These are phyloP conservation scores for Andrena camellia DNA, from an alignment of 2,888 invertebrate genomes.

Conservation along the genomic window DNA sequence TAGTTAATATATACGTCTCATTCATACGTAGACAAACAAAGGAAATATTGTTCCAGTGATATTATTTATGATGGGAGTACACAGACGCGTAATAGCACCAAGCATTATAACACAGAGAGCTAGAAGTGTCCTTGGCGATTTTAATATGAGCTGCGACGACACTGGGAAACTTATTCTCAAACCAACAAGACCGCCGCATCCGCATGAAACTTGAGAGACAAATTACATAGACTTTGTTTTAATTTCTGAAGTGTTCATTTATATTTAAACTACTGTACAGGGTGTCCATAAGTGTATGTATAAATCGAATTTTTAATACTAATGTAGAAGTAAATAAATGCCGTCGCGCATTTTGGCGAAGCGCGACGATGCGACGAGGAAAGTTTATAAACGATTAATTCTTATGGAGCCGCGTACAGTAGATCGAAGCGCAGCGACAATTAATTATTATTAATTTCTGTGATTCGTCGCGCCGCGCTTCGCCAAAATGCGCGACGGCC, in stretches of 20 bases:
- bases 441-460: too few species aligned
- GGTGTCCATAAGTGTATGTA: slow-evolving; percentile 53
- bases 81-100: slow-evolving; percentile 98
- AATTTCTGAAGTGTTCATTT: slow-evolving; percentile 41
- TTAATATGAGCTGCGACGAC: slow-evolving; percentile 99
- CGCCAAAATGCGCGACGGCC: too few species aligned
- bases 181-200: slow-evolving; percentile 86
- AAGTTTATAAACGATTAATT: too few species aligned
- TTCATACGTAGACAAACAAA: background rate
- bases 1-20: background rate
- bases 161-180: slow-evolving; percentile 97
- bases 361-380: too few species aligned
- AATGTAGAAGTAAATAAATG: background rate
- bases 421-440: too few species aligned
- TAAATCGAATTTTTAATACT: slow-evolving; percentile 40
- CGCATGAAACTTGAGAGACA: slow-evolving; percentile 79
- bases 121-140: slow-evolving; percentile 95
- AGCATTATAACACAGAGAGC: slow-evolving; percentile 97
- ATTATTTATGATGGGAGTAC: slow-evolving; percentile 96
- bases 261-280: slow-evolving; percentile 52
- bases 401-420: too few species aligned
- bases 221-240: slow-evolving; percentile 18
- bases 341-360: too few species aligned
- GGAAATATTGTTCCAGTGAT: slow-evolving; percentile 87
- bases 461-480: too few species aligned